Evolutionary conservation across 2,888 invertebrate species (phyloP), one percentile per base, ranked within the genome.

Genomic region (Synanthedon formicaeformis): DNA sequence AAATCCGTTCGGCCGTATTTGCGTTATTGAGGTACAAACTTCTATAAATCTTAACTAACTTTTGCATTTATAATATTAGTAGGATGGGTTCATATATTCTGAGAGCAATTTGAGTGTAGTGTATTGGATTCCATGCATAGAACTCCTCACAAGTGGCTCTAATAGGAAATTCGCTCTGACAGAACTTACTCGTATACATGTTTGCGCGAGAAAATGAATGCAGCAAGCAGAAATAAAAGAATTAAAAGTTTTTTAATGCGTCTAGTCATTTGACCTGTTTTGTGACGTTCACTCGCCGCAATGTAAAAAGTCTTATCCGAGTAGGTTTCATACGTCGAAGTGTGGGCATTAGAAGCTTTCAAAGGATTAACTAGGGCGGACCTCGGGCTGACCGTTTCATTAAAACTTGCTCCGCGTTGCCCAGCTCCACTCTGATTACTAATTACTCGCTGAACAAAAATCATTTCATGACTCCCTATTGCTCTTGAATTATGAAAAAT

Each of bases 361-460:
- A 75, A 76, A 75, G 76, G 80, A 79, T 81, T 81, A 78, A 70
- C 73, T 70, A 53, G 62, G 70, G 62, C 69, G 65, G 67, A 68
- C 73, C 69, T 66, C 65, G 65, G 65, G 64, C 65, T 72, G 73
- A 71, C 71, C 72, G 66, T 73, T 77, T 77, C 75, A 76, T 78
- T 78, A 75, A 78, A 77, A 78, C 67, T 77, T 78, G 60, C 62
- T 60, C 58, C 51, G 57, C 52, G 50, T 50, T 52, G 48, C 50
- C 18, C 49, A n/a, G 40, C 12, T 49, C 66, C 62, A 57, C 57
- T 62, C 65, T 73, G 71, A 75, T 75, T 75, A 75, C 64, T 73
- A 71, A 75, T 75, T 75, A 75, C 64, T 65, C 68, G 66, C 57
- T 58, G 67, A 70, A 72, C 64, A 71, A 75, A 73, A 76, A 73